These are phyloP conservation scores for Drosophila kuntzei DNA, from an alignment of 2,888 invertebrate genomes.

Conservation along the genomic window DNA sequence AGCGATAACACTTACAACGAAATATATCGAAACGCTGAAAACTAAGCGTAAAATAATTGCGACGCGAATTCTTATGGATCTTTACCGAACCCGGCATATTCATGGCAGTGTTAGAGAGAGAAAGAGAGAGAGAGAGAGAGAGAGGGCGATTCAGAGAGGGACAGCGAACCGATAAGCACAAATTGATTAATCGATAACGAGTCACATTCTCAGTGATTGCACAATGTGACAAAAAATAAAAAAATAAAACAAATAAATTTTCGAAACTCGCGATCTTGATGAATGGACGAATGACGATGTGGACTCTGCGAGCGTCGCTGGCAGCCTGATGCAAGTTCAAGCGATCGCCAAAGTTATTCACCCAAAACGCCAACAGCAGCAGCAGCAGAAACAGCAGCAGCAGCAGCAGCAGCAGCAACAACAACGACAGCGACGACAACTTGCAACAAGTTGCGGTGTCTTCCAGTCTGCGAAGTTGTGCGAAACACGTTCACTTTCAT, in stretches of 20 bases:
- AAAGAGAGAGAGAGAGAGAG: not conserved
- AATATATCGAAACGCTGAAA: constrained; percentile 82
- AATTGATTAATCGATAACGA: constrained; percentile 2
- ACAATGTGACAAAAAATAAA: not conserved
- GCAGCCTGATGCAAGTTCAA: constrained; percentile 72
- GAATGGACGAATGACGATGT: constrained; percentile 63
- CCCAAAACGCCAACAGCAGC: constrained; percentile 61
- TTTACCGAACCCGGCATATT: constrained; percentile 77
- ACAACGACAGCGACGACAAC: constrained; percentile 23
- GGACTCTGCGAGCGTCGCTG: constrained; percentile 64
- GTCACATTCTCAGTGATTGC: constrained; percentile 39
- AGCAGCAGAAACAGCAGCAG: constrained; percentile 4
- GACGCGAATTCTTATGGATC: constrained; percentile 77
- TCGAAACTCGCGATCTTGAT: constrained; percentile 1
- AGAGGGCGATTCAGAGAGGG: not conserved
- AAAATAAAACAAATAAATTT: not conserved
- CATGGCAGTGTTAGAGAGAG: constrained; percentile 10
- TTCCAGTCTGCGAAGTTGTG: constrained; percentile 23
- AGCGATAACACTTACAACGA: constrained; percentile 76
- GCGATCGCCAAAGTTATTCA: constrained; percentile 72
- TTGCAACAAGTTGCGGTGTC: constrained; percentile 30
- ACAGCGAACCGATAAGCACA: constrained; percentile 12
- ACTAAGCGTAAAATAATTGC: constrained; percentile 82
- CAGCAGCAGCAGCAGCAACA: constrained; percentile 5
- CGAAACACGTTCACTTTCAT: constrained; percentile 79